Percentiles rank a stretch among this genome's conserved stretches.
These are phyloP conservation scores for Drosophila sproati DNA, from an alignment of 1,140 invertebrate species.

Conservation along the genomic window DNA sequence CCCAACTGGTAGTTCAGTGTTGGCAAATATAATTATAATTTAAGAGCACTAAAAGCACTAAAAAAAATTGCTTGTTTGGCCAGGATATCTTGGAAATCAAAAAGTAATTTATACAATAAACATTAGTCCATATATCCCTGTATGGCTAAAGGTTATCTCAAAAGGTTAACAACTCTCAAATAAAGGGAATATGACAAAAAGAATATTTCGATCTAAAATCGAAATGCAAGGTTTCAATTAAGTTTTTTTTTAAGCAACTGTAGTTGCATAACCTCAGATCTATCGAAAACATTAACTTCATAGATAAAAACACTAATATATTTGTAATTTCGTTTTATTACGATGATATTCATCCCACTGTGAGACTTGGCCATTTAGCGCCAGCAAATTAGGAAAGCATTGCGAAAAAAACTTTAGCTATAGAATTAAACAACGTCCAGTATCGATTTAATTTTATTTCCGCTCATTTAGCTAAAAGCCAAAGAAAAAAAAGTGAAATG, in stretches of 20 bases:
- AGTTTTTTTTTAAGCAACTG: neutral
- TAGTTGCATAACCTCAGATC: neutral
- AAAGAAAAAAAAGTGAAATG: conserved; percentile 50
- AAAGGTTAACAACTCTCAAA: too few species aligned
- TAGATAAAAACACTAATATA: neutral
- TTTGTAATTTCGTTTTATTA: conserved; percentile 13
- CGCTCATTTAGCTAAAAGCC: conserved; percentile 83
- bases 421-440: conserved; percentile 64
- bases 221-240: neutral
- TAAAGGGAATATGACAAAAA: neutral
- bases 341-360: conserved; percentile 28
- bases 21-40: too few species aligned
- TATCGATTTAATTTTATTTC: conserved; percentile 84
- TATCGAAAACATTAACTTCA: neutral
- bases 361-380: conserved; percentile 49
- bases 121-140: too few species aligned
- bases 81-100: too few species aligned
- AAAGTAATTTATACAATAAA: too few species aligned
- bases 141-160: too few species aligned
- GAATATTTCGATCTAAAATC: neutral
- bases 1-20: too few species aligned
- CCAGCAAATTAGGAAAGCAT: conserved; percentile 41
- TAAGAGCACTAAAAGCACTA: too few species aligned
- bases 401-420: conserved; percentile 62
- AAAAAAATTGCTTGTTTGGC: too few species aligned